Evolutionary conservation across 2,888 invertebrate genomes (phyloP).

Genomic region (Criorhina ranunculi): DNA sequence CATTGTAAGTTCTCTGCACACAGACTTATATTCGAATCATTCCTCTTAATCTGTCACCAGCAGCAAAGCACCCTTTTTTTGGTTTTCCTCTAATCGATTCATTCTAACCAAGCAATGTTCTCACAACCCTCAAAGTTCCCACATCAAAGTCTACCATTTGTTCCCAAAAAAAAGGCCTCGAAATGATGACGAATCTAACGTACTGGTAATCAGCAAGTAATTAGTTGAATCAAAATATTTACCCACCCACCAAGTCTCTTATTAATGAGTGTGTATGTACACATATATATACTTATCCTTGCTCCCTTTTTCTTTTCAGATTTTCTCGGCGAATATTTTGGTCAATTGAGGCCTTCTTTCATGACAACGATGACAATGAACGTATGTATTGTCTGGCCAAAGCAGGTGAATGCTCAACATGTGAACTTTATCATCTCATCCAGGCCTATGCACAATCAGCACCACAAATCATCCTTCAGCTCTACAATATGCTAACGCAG

Average conservation of each 20-base stretch:
- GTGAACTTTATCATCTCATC: conserved; percentile 91
- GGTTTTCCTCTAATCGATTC: conserved; percentile 4
- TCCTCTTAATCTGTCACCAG: background rate
- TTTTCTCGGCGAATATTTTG: conserved; percentile 90
- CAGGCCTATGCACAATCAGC: conserved; percentile 92
- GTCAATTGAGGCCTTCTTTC: conserved; percentile 89
- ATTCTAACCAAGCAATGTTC: background rate
- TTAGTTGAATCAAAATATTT: conserved; percentile 7
- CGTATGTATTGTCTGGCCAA: conserved; percentile 87
- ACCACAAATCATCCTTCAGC: conserved; percentile 89
- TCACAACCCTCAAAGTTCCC: background rate
- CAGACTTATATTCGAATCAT: conserved; percentile 3
- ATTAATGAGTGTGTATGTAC: background rate
- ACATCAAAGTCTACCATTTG: background rate
- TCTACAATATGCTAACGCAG: conserved; percentile 87
- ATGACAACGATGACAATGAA: conserved; percentile 86
- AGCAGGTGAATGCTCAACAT: conserved; percentile 88
- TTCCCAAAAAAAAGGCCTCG: background rate
- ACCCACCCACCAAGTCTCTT: background rate
- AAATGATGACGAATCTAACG: background rate
- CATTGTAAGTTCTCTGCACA: background rate
- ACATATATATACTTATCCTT: no score
- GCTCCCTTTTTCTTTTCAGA: conserved; percentile 83
- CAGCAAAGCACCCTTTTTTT: background rate
- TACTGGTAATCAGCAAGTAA: conserved; percentile 3